Percentiles rank a stretch among this genome's conserved stretches.
Evolutionary conservation across 2,888 invertebrate genomes (phyloP).

Genomic region (Polia nebulosa): DNA sequence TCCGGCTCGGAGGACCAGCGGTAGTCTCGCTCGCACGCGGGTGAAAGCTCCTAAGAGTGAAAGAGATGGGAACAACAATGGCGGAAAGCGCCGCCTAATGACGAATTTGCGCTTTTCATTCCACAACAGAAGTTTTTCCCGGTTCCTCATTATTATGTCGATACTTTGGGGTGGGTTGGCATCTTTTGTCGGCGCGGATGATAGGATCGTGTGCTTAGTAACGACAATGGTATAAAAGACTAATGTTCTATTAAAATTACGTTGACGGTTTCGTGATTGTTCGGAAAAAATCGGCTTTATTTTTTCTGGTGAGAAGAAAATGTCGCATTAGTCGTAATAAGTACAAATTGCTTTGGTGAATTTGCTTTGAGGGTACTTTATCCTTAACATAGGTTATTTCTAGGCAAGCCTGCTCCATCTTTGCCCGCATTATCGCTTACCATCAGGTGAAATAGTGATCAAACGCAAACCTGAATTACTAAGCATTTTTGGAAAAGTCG

Average conservation of each 20-base stretch:
- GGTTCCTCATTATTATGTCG: constrained; percentile 90
- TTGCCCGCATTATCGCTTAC: no score
- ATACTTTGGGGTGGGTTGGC: constrained; percentile 88
- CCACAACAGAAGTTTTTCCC: constrained; percentile 91
- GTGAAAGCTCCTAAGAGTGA: constrained; percentile 67
- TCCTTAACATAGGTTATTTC: no score
- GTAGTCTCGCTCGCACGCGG: constrained; percentile 80
- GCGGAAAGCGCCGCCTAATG: constrained; percentile 91
- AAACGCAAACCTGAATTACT: no score
- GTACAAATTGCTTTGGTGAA: constrained; percentile 26
- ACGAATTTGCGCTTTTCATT: constrained; percentile 92
- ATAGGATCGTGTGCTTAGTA: constrained; percentile 86
- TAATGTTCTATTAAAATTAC: constrained; percentile 72
- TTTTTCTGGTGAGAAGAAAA: constrained; percentile 38
- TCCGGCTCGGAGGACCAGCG: constrained; percentile 88
- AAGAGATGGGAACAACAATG: constrained; percentile 85
- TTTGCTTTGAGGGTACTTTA: constrained; percentile 9
- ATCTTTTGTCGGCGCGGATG: constrained; percentile 83
- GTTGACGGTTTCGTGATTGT: constrained; percentile 60
- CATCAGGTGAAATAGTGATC: no score
- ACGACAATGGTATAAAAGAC: constrained; percentile 78
- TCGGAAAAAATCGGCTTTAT: constrained; percentile 65
- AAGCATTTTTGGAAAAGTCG: background rate
- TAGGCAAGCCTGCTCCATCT: no score
- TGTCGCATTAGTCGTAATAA: constrained; percentile 2